phyloP scores from a whole-genome alignment of 2,888 invertebrate genomes.

The Orchesellides sinensis region DNA sequence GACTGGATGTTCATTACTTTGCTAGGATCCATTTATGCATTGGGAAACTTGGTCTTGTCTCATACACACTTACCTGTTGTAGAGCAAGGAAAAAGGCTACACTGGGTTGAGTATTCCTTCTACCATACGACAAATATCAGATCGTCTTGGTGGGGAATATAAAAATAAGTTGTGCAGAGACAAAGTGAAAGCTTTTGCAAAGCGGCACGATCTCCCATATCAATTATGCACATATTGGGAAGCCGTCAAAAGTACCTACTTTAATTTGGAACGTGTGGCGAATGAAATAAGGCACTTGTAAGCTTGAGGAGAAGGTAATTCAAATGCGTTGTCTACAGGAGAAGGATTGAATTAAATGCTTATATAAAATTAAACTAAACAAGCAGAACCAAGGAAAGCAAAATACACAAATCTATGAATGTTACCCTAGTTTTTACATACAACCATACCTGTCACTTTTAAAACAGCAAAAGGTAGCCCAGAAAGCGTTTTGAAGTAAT shows the following conservation, averaged over 20 bases:
- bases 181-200: slow-evolving; percentile 70
- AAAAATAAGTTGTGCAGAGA: slow-evolving; percentile 65
- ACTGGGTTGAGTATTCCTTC: slow-evolving; percentile 69
- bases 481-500: no score
- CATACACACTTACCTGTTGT: slow-evolving; percentile 71
- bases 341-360: no score
- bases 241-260: slow-evolving; percentile 65
- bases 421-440: not conserved
- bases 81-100: slow-evolving; percentile 36
- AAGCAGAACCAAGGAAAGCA: no score
- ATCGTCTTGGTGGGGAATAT: slow-evolving; percentile 64
- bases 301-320: no score
- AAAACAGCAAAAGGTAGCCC: not conserved
- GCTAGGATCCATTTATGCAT: slow-evolving; percentile 73
- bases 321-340: no score
- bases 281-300: slow-evolving; percentile 65
- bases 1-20: slow-evolving; percentile 72
- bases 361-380: no score
- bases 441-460: not conserved
- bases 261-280: slow-evolving; percentile 70
- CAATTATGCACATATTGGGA: slow-evolving; percentile 67
- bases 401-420: no score
- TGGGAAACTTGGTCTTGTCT: slow-evolving; percentile 73
- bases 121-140: slow-evolving; percentile 62
- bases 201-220: slow-evolving; percentile 69